Evolutionary conservation across 2,888 invertebrate species (phyloP), one percentile per base, ranked within the genome.

Genomic region (Monopis laevigella): DNA sequence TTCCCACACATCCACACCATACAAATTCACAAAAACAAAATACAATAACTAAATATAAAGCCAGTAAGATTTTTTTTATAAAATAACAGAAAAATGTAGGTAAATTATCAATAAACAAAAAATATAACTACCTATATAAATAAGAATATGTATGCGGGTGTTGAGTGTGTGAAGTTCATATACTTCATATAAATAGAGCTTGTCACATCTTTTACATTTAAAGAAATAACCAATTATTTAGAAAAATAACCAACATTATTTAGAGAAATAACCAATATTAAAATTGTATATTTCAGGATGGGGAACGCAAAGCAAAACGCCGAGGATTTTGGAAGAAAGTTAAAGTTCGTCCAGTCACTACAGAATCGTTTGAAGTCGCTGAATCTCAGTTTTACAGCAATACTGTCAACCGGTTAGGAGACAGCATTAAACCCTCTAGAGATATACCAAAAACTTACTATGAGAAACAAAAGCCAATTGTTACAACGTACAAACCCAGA

Each of bases 311-410:
- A 47, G 54, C 56, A 39, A 69, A 82, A 43, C 84, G 88, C 44
- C 85, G 88, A 46, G 89, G 91, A 40, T 86, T 87, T 53, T 90
- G 92, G 86, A 89, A 89, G 53, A 85, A 88, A 48, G 85, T 90
- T 0, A 86, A 87, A 48, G 85, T 87, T 17, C 81, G 82, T 34
- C 83, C 85, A 3, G 67, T 65, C 7, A 56, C 59, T 30, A 57
- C 69, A 3, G 92, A 92, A 60, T 84, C 86, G 16, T 87, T 92
- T 39, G 91, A 91, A 55, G 84, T 86, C 0, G 91, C 92, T 0
- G 93, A 93, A 62, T 91, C 92, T 0, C 92, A 93, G 63, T 77
- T 75, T 55, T 81, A 80, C 51, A 48, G 63, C 2, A 88, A 87
- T 55, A 83, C 89, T 19, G 87, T 83, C 3, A 74, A 84, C 47